Base-by-base conservation (phyloP, 1,140 invertebrate genomes). In the Eumaeus atala region DNA sequence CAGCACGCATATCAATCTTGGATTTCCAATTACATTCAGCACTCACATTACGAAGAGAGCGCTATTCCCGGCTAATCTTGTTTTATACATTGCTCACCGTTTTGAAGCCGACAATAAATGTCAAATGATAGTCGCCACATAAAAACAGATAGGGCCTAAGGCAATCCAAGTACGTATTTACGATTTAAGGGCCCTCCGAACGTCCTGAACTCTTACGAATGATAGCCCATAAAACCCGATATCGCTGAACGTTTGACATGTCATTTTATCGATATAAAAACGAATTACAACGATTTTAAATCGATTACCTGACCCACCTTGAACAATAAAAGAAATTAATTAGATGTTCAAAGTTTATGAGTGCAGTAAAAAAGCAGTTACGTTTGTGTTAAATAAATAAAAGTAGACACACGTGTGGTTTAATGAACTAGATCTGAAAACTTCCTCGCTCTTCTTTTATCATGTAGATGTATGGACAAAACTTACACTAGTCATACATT, bases 201-300 rank as follows among this genome's bases (percentile, higher is more conserved):
- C 74, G 68, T 63, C 66, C 67, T 62, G 62, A 68, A 72, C 72
- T 74, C 68, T 73, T 72, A 70, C 67, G 63, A 40, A 47, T 68
- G 74, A 79, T 74, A 67, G 61, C 61, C 66, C 54, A 73, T 83
- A 81, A 83, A 77, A 59, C 54, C 54, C 64, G 63, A 72, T 73
- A 70, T 73, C 74, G 68, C 60, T 70, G 78, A 81, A 74, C 76
- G 77, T 72, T 79, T 78, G 64, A 81, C 68, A 56, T 67, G 59
- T 64, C 61, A 64, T 64, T 56, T 58, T 56, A 50, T 58, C 42
- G 53, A 50, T 59, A 51, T 64, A 64, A 64, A 64, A 61, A 58
- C 54, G 38, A 49, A 56, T 54, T 59, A 49, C 56, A 40, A 28
- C 40, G 54, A 62, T 58, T 58, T 14, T 35, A 48, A 58, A 58